phyloP scores from a whole-genome alignment of 2,888 invertebrate genomes.

The Osedax frankpressi region DNA sequence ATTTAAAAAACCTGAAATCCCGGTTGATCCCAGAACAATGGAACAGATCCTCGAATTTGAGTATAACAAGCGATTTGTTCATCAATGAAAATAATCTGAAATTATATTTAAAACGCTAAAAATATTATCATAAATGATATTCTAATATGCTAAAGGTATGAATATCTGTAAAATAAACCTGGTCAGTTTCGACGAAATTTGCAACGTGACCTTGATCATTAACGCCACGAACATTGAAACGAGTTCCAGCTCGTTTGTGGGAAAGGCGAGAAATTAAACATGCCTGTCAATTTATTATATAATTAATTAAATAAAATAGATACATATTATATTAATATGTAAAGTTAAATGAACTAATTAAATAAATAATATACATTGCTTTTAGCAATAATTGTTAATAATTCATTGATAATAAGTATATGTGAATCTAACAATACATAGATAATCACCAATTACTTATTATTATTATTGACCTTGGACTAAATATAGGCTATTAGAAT shows the following conservation, averaged over 20 bases:
- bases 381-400: no score
- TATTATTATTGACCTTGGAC: no score
- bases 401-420: no score
- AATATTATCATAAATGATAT: not conserved
- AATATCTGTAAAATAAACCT: slow-evolving; percentile 52
- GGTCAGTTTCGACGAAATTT: slow-evolving; percentile 99
- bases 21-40: slow-evolving; percentile 97
- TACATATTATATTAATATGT: no score
- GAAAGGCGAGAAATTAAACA: slow-evolving; percentile 89
- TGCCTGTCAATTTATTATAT: slow-evolving; percentile 54
- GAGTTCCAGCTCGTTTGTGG: slow-evolving; percentile 91
- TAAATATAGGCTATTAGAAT: no score
- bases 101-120: slow-evolving; percentile 6
- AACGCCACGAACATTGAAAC: slow-evolving; percentile 93
- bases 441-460: no score
- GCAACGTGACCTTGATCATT: slow-evolving; percentile 99
- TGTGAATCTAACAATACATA: no score
- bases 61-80: slow-evolving; percentile 62
- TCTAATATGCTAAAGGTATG: not conserved
- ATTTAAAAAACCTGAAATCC: slow-evolving; percentile 63
- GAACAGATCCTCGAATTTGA: slow-evolving; percentile 83
- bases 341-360: not conserved
- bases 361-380: no score
- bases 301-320: not conserved
- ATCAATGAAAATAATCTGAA: slow-evolving; percentile 61